Base-by-base conservation (phyloP, 1,140 invertebrate genomes). In the Drosophila carrolli region DNA sequence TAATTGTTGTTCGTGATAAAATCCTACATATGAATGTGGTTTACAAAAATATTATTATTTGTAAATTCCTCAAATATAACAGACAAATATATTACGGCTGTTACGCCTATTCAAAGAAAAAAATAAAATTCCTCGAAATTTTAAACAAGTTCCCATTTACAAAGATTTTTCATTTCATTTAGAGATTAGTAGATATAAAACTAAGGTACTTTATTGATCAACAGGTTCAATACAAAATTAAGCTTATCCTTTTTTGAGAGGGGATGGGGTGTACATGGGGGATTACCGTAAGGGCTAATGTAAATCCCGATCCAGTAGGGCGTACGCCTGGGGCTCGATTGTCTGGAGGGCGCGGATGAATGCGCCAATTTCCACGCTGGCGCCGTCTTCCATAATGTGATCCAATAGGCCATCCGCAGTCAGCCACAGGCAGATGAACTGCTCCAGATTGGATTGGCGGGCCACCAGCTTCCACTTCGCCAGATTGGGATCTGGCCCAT, bases 391-490 rank as follows among this genome's bases (percentile, higher is more conserved):
- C 27, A 76, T 60, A 41, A 92, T 68, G 44, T 81, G 79, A 38
- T 89, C 78, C 2, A 92, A 63, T 75, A 92, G 72, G 0, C 47
- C 78, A 19, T 81, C 78, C 0, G 90, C 85, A 43, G 50, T 60
- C 6, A 46, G 8, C 84, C 84, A 91, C n/a, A 91, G 67, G 16
- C 75, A 91, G 6, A 59, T 37, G 9, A 81, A 59, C 38, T 79
- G 56, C 9, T 71, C 41, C 10, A 91, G 71, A 7, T 76, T 23
- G 2, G 72, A 63, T 41, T 68, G 48, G 7, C 62, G 44, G 0
- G 77, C 90, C n/a, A 92, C 46, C 1, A 71, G 55, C 44, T 79
- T 77, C 91, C 91, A 92, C 27, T 75, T 81, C 13, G 58, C 59
- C 13, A 61, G 8, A 4, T 61, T 23, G 4, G 65, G 32, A 27